These are phyloP conservation scores for Pseudomyrmex dendroicus DNA, from an alignment of 1,140 invertebrate genomes.

Conservation along the genomic window DNA sequence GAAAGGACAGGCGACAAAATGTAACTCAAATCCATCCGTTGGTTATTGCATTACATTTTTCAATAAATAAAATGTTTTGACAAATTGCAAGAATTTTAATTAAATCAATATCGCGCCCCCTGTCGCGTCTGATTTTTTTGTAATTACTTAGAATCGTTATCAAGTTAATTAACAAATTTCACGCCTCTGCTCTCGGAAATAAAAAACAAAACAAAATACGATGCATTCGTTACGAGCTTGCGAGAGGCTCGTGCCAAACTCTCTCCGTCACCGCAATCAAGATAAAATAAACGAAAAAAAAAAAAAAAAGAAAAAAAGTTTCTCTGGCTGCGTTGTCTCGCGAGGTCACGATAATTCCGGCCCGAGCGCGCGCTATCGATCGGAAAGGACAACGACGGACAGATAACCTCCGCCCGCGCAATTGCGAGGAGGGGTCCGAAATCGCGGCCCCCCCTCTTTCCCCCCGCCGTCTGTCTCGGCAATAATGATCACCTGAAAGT, in stretches of 20 bases:
- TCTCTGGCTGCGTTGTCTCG: conserved; percentile 9
- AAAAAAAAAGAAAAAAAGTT: neutral
- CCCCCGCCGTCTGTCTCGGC: neutral
- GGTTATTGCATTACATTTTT: neutral
- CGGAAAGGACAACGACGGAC: conserved; percentile 49
- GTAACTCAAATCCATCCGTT: neutral
- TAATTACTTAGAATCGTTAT: too few relatives aligned
- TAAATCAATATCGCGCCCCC: too few relatives aligned
- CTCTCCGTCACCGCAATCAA: conserved; percentile 29
- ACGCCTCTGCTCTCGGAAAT: neutral
- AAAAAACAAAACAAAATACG: neutral
- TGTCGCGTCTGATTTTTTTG: too few relatives aligned
- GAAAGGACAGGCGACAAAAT: neutral
- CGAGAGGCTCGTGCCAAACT: conserved; percentile 58
- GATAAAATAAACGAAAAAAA: conserved; percentile 26
- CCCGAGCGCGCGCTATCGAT: conserved; percentile 51
- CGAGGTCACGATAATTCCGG: conserved; percentile 47
- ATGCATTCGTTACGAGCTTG: conserved; percentile 47
- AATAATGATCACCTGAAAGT: conserved; percentile 65
- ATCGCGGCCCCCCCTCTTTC: neutral
- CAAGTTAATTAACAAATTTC: too few relatives aligned
- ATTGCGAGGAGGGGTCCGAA: conserved; percentile 24
- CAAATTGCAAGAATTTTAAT: too few relatives aligned
- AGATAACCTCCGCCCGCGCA: conserved; percentile 43
- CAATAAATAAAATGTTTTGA: too few relatives aligned